Evolutionary conservation across 2,797 vertebrate species (phyloP).

Genomic region (Miichthys miiuy): DNA sequence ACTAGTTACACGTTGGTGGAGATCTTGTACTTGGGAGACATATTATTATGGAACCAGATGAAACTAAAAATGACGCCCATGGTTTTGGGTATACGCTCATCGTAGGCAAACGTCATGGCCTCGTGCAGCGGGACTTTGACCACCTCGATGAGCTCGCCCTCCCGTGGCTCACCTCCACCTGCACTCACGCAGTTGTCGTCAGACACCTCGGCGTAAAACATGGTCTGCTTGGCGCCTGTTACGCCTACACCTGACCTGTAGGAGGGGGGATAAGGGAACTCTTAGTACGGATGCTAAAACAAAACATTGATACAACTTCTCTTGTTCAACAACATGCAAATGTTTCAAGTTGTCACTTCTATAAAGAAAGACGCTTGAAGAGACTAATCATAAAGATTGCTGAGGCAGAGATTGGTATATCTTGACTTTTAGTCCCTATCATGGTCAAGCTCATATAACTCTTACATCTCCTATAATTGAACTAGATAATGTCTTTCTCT

Average conservation of each 20-base stretch:
- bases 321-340: background rate
- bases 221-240: slow-evolving; percentile 91
- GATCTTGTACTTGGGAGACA: slow-evolving; percentile 92
- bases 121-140: slow-evolving; percentile 91
- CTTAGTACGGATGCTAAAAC: background rate
- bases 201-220: slow-evolving; percentile 95
- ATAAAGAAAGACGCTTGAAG: background rate
- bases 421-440: background rate
- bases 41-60: slow-evolving; percentile 93
- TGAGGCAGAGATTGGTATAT: background rate
- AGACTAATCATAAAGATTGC: background rate
- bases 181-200: slow-evolving; percentile 88
- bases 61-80: slow-evolving; percentile 94
- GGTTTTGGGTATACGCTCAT: slow-evolving; percentile 90
- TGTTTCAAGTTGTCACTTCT: background rate
- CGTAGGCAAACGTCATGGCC: slow-evolving; percentile 91
- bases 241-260: slow-evolving; percentile 92
- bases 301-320: background rate
- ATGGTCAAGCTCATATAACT: background rate
- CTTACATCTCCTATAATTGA: background rate
- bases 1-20: slow-evolving; percentile 87
- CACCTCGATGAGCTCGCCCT: slow-evolving; percentile 95
- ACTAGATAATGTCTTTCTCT: too few relatives aligned
- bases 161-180: slow-evolving; percentile 89
- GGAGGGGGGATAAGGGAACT: too few relatives aligned